Percentiles rank a stretch among this genome's conserved stretches.
phyloP scores from a whole-genome alignment of 2,888 invertebrate genomes.

The Diarsia brunnea region DNA sequence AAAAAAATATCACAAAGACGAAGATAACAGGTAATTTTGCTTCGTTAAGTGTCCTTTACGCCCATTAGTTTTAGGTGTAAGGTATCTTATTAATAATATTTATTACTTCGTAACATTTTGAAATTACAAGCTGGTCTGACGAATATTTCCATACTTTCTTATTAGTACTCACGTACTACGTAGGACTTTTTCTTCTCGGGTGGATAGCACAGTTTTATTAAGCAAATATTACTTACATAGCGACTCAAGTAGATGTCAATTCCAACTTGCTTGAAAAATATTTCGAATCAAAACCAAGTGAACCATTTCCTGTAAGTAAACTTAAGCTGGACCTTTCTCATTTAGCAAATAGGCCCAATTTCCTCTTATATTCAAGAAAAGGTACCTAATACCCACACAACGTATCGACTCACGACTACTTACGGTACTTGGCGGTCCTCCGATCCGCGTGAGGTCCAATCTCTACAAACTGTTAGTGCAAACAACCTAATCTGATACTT shows the following conservation, averaged over 20 bases:
- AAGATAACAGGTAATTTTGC: no score
- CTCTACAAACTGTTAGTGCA: slow-evolving; percentile 62
- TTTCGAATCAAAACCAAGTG: neutral
- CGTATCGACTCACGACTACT: slow-evolving; percentile 37
- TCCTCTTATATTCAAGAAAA: slow-evolving; percentile 9
- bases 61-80: neutral
- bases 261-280: neutral
- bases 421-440: slow-evolving; percentile 34
- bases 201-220: neutral
- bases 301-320: neutral
- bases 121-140: neutral
- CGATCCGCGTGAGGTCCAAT: slow-evolving; percentile 58
- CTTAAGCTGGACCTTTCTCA: slow-evolving; percentile 3
- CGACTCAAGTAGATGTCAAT: neutral
- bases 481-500: slow-evolving; percentile 69
- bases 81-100: neutral
- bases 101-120: neutral
- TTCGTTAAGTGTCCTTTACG: no score
- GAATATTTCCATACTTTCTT: neutral
- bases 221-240: no score
- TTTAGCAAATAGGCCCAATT: slow-evolving; percentile 18
- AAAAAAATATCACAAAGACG: no score
- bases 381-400: slow-evolving; percentile 22
- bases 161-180: neutral
- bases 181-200: neutral